Evolutionary conservation across 2,113 vertebrate genomes (phyloP), one percentile per base, ranked within the genome.

Genomic region (Poecilia latipinna): DNA sequence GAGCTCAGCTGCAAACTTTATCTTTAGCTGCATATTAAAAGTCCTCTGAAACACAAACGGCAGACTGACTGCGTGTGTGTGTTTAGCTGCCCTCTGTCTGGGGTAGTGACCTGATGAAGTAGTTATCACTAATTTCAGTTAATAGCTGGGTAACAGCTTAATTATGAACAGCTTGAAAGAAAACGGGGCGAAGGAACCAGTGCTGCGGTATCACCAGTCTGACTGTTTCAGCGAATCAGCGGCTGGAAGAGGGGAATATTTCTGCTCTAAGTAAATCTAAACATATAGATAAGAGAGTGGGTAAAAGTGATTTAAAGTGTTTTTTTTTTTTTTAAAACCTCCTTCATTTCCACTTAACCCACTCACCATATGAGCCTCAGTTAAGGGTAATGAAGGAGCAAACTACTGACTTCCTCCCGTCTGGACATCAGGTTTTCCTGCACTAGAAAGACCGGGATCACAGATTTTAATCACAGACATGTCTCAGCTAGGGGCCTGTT

Each of bases 351-450:
- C 84, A 80, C 80, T 80, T 92, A 89, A 88, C 92, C 91, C 92
- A 90, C 90, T 82, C 76, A 29, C 88, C 86, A 89, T 86, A 86
- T 91, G 88, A 91, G 79, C 83, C 77, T 86, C 70, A 72, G 86
- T 86, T 48, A 79, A 77, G 78, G 75, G 77, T 86, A 88, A 91
- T 71, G 75, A 83, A 83, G 81, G 77, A 78, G 82, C 71, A 82
- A 74, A 89, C 84, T 76, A 83, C 75, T 88, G 78, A 70, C 86
- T 89, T 91, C 91, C 78, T 33, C 24, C 87, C 79, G 90, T 90
- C 86, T 91, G 93, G 90, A 74, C 89, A 82, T 80, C 89, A 82
- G 89, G 17, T 91, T 91, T 92, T 85, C 75, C 63, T 69, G 76
- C 72, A 75, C 17, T 65, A 54, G 10, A 69, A 77, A 82, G 71